phyloP scores from a whole-genome alignment of 2,797 vertebrate genomes.

The Martes flavigula region DNA sequence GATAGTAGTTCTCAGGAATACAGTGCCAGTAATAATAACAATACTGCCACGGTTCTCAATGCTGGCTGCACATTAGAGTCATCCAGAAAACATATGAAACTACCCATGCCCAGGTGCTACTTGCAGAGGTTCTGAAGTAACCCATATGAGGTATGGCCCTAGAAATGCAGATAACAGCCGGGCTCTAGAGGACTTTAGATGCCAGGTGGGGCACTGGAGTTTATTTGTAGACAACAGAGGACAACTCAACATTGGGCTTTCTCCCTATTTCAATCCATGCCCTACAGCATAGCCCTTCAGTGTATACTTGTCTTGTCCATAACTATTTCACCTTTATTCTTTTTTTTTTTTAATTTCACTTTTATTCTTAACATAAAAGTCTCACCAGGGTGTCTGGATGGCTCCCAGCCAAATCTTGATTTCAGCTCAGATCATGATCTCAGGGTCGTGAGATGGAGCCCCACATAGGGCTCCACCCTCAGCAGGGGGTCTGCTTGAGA shows the following conservation, averaged over 20 bases:
- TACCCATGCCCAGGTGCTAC: not conserved
- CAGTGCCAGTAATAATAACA: too few species aligned
- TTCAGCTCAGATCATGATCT: too few species aligned
- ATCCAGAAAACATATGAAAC: too few species aligned
- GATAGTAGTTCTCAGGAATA: too few species aligned
- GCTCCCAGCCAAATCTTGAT: not conserved
- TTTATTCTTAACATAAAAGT: constrained; percentile 1
- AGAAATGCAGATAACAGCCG: not conserved
- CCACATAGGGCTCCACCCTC: not conserved
- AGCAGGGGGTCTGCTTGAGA: not conserved
- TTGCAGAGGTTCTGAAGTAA: not conserved
- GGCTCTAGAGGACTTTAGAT: not conserved
- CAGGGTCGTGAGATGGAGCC: not conserved
- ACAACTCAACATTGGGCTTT: not conserved
- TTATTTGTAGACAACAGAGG: not conserved
- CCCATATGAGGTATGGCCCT: not conserved
- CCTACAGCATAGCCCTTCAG: not conserved
- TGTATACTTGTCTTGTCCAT: not conserved
- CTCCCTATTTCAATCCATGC: not conserved
- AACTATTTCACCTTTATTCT: not conserved
- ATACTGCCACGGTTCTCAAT: too few species aligned
- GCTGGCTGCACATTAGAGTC: too few species aligned
- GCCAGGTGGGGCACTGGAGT: not conserved
- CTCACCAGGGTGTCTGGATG: not conserved
- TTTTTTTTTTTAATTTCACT: too few species aligned